These are phyloP conservation scores for Oceanites oceanicus DNA, from an alignment of 2,113 vertebrate genomes.

Conservation along the genomic window DNA sequence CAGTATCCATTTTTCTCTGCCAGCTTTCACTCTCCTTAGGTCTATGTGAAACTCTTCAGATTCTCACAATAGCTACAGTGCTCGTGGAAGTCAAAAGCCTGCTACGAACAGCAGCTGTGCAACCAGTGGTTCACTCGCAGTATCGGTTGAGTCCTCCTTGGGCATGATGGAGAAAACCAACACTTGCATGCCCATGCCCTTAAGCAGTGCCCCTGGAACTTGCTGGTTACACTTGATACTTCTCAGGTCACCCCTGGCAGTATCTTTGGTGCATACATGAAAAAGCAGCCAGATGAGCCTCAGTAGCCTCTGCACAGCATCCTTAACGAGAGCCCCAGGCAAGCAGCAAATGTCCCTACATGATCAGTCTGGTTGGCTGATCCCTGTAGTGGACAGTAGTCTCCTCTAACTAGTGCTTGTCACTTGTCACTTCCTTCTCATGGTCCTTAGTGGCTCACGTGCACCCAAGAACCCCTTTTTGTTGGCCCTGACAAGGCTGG, in stretches of 20 bases:
- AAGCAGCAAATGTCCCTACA: background rate
- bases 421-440: background rate
- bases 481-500: background rate
- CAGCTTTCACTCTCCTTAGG: background rate
- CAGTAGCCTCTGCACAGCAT: background rate
- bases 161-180: background rate
- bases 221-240: background rate
- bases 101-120: background rate
- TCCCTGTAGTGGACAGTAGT: background rate
- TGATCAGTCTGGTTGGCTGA: background rate
- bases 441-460: background rate
- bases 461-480: background rate
- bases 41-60: background rate
- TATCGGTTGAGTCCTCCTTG: background rate
- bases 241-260: background rate
- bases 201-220: background rate
- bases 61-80: fast-evolving
- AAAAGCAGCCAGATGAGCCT: background rate
- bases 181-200: fast-evolving
- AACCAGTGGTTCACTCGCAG: fast-evolving
- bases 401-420: background rate
- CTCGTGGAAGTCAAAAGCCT: background rate
- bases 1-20: background rate
- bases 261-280: background rate
- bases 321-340: background rate